Percentiles rank a stretch among this genome's conserved stretches.
These are phyloP conservation scores for Drosophila burlai DNA, from an alignment of 1,140 invertebrate species.

Conservation along the genomic window DNA sequence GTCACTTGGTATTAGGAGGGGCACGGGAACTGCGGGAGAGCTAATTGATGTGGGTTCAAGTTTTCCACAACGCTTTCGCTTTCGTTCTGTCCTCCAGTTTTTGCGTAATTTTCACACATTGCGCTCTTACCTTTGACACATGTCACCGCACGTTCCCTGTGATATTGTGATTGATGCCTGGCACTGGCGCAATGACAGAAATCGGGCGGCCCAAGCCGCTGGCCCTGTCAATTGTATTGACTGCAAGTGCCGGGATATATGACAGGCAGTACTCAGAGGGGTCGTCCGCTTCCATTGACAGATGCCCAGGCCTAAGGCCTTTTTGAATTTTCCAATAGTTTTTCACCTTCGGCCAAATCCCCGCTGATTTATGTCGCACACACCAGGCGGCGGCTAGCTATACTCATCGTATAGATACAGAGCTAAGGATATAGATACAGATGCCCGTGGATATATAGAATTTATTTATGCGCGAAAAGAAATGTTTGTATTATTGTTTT, in stretches of 20 bases:
- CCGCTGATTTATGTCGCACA: conserved; percentile 40
- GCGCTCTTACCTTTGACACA: conserved; percentile 75
- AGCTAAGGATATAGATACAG: conserved; percentile 15
- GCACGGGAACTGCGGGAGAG: conserved; percentile 45
- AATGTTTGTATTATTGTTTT: conserved; percentile 70
- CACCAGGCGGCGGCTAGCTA: conserved; percentile 11
- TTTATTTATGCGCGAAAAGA: conserved; percentile 42
- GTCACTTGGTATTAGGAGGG: conserved; percentile 33
- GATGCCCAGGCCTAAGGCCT: conserved; percentile 23
- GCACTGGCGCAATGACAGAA: conserved; percentile 10
- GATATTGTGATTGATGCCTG: conserved; percentile 67
- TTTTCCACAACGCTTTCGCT: neutral
- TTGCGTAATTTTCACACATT: conserved; percentile 70
- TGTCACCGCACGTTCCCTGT: conserved; percentile 44
- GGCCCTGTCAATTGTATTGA: conserved; percentile 57
- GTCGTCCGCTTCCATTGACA: conserved; percentile 11
- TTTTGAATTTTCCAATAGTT: conserved; percentile 29
- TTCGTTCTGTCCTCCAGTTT: conserved; percentile 15
- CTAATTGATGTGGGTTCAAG: conserved; percentile 73
- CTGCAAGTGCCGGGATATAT: conserved; percentile 40
- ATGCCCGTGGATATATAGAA: conserved; percentile 2
- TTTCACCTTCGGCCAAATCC: conserved; percentile 35
- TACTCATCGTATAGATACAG: conserved; percentile 14
- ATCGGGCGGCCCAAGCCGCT: conserved; percentile 7
- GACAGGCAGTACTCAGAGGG: conserved; percentile 14